Base-by-base conservation (phyloP, 2,888 invertebrate genomes). In the Nomada ruficornis region DNA sequence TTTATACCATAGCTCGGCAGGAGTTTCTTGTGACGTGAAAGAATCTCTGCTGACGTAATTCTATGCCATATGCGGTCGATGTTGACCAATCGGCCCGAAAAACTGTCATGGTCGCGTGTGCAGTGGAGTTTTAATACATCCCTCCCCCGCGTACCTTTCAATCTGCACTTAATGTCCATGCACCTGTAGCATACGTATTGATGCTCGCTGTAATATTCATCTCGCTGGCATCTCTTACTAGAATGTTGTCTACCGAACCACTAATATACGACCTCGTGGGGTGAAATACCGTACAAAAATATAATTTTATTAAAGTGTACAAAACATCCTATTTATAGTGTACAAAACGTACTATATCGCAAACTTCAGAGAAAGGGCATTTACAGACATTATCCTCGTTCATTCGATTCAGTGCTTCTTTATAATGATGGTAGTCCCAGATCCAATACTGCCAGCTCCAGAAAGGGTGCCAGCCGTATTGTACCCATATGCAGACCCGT, bases 11-110 rank as follows among this genome's bases (percentile, higher is more conserved):
- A 75, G 77, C 82, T 85, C 29, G 50, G 50, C 50, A 72, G 59
- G 63, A 55, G 65, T 74, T 77, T 64, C 71, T 52, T 80, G 70
- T 84, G 79, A 77, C 80, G 75, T 55, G 71, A 78, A 85, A 83
- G 77, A 59, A 85, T 83, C 72, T 86, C 82, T 82, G 68, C 85
- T 89, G 86, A 86, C 84, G 89, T 84, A 85, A 86, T 83, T 64
- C 59, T 76, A 62, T 70, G 74, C 80, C 67, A 68, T 71, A 44
- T 67, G 36, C 72, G 67, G 65, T 70, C 26, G 54, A 44, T 59
- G 72, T 77, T 77, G 83, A 84, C 83, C 85, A 84, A 89, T 86
- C 73, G 80, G 47, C 77, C 82, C 57, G 73, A 63, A 80, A 80
- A 69, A 70, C 50, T 29, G 54, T 72, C 50, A 72, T 77, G 54